A percentile compares a stretch with the other conserved stretches of the same genome.
Evolutionary conservation across 2,888 invertebrate genomes (phyloP).

Genomic region (Lasioglossum oenotherae): DNA sequence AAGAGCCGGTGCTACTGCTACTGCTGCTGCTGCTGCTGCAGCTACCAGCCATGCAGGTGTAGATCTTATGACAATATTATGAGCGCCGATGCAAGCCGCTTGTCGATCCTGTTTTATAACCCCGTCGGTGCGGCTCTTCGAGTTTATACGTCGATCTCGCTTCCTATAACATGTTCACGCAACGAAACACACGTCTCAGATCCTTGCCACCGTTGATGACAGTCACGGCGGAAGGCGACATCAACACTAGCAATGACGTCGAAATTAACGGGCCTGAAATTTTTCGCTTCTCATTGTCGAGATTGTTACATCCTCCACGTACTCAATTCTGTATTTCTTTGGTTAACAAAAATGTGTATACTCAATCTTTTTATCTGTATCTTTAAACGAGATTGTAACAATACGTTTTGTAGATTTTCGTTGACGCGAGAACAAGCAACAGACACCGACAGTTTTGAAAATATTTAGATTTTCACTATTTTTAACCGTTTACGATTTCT

Average conservation of each 20-base stretch:
- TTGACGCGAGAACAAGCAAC: background rate
- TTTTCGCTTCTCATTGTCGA: background rate
- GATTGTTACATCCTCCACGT: background rate
- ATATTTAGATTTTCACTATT: background rate
- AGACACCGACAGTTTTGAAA: background rate
- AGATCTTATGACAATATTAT: conserved; percentile 76
- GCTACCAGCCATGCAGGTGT: conserved; percentile 68
- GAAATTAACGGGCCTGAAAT: background rate
- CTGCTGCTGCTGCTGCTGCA: background rate
- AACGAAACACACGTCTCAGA: conserved; percentile 14
- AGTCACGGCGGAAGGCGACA: background rate
- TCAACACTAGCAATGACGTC: background rate
- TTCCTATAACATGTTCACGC: conserved; percentile 14
- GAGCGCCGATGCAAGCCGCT: conserved; percentile 61
- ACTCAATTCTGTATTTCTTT: background rate
- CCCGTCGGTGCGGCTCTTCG: conserved; percentile 36
- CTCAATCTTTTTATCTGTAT: background rate
- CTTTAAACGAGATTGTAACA: background rate
- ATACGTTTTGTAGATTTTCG: background rate
- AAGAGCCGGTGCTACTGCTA: conserved; percentile 26
- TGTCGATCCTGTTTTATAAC: conserved; percentile 68
- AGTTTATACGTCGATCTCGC: conserved; percentile 39
- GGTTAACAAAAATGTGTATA: no score
- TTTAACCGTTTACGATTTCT: background rate
- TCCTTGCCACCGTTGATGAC: conserved; percentile 26